phyloP scores from a whole-genome alignment of 1,140 invertebrate species.

The Ganaspis sp. region DNA sequence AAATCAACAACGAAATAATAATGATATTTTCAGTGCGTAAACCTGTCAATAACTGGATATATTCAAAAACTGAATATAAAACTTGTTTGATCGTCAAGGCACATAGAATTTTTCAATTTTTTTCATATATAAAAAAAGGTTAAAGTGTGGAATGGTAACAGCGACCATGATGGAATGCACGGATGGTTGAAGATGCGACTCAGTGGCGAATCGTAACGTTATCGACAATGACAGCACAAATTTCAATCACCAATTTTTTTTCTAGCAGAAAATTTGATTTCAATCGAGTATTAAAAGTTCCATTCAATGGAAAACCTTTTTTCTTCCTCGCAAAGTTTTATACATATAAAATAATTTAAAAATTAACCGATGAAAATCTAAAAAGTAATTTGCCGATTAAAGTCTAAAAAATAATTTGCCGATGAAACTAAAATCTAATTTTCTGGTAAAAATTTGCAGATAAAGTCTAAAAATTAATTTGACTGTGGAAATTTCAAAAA shows the following conservation, averaged over 20 bases:
- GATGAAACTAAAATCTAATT: too few species aligned
- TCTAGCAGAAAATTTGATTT: neutral
- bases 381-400: too few species aligned
- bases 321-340: neutral
- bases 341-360: neutral
- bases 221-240: slow-evolving; percentile 3
- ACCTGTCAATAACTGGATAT: neutral
- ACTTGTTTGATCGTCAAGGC: neutral
- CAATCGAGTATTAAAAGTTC: neutral
- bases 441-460: too few species aligned
- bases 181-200: slow-evolving; percentile 54
- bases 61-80: neutral
- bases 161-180: slow-evolving; percentile 61
- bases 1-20: neutral
- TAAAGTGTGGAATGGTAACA: slow-evolving; percentile 53
- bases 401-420: too few species aligned
- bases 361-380: neutral
- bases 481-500: too few species aligned
- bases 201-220: neutral
- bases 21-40: neutral
- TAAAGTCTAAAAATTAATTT: too few species aligned
- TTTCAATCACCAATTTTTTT: neutral
- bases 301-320: neutral
- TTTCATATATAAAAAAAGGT: neutral
- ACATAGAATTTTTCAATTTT: neutral